A percentile compares a stretch with the other conserved stretches of the same genome.
Evolutionary conservation across 2,888 invertebrate genomes (phyloP).

Genomic region (Camponotus fellah): DNA sequence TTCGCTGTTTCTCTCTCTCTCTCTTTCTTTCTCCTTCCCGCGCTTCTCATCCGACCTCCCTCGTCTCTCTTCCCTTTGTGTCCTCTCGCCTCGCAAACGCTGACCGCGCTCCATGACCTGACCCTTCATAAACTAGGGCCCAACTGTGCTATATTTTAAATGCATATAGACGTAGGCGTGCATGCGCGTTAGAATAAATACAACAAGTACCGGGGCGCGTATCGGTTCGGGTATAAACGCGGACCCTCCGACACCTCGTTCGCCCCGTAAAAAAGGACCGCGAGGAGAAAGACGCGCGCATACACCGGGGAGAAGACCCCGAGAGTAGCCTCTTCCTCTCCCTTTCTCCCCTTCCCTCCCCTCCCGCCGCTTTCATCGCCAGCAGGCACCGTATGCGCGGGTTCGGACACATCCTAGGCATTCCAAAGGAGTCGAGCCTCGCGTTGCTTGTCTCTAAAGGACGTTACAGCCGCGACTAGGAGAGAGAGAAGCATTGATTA

Average conservation of each 20-base stretch:
- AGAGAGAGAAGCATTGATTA: constrained; percentile 58
- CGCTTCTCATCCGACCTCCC: constrained; percentile 53
- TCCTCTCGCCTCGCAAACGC: constrained; percentile 69
- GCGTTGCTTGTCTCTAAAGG: constrained; percentile 51
- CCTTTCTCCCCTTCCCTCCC: constrained; percentile 23
- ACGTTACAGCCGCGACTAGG: constrained; percentile 39
- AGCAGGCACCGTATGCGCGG: constrained; percentile 52
- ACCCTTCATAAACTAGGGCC: constrained; percentile 85
- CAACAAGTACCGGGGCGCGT: constrained; percentile 78
- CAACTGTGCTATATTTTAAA: constrained; percentile 85
- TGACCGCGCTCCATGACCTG: constrained; percentile 82
- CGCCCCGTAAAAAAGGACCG: constrained; percentile 67
- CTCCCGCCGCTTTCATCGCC: constrained; percentile 56
- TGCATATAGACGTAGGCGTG: constrained; percentile 85
- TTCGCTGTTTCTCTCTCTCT: constrained; percentile 54
- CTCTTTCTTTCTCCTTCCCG: constrained; percentile 52
- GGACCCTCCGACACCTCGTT: constrained; percentile 81
- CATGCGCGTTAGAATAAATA: constrained; percentile 83
- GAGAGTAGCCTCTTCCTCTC: constrained; percentile 56
- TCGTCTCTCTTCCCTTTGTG: constrained; percentile 62
- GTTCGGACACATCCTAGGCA: constrained; percentile 64
- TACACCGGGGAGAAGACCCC: constrained; percentile 32
- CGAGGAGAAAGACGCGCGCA: constrained; percentile 30
- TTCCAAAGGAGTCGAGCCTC: constrained; percentile 61
- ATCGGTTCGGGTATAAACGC: constrained; percentile 79